Evolutionary conservation across 2,888 invertebrate genomes (phyloP).

Genomic region (Pantelozetes paolii): DNA sequence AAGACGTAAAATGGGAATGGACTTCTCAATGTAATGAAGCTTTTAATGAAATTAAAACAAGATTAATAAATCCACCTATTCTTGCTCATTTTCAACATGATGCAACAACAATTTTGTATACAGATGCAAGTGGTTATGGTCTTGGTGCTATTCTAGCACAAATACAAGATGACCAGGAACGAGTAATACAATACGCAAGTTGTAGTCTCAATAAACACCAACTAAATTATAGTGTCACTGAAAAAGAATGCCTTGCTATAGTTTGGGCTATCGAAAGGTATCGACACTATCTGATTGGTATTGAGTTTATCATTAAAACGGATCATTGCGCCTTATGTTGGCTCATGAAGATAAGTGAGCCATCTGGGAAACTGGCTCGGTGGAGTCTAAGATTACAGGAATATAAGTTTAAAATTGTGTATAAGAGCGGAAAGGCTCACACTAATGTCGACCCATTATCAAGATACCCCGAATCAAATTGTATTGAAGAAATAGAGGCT

Average conservation of each 20-base stretch:
- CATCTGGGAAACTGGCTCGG: constrained; percentile 53
- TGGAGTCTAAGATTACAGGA: constrained; percentile 54
- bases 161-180: not conserved
- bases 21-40: not conserved
- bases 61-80: constrained; percentile 44
- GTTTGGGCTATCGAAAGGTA: constrained; percentile 53
- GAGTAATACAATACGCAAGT: not conserved
- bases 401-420: constrained; percentile 52
- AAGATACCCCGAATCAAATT: constrained; percentile 47
- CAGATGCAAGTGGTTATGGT: constrained; percentile 48
- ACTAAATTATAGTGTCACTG: constrained; percentile 53
- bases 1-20: constrained; percentile 24
- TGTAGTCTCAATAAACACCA: constrained; percentile 48
- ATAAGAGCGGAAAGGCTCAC: constrained; percentile 52
- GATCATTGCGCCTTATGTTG: constrained; percentile 57
- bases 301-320: constrained; percentile 51
- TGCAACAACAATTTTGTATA: constrained; percentile 46
- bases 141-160: constrained; percentile 33
- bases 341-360: constrained; percentile 53
- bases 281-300: constrained; percentile 53
- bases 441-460: constrained; percentile 53
- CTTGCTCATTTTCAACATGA: constrained; percentile 48
- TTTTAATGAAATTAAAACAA: constrained; percentile 31
- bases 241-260: constrained; percentile 52
- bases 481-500: not conserved